These are phyloP conservation scores for Steromphala cineraria DNA, from an alignment of 2,888 invertebrate species.

Conservation along the genomic window DNA sequence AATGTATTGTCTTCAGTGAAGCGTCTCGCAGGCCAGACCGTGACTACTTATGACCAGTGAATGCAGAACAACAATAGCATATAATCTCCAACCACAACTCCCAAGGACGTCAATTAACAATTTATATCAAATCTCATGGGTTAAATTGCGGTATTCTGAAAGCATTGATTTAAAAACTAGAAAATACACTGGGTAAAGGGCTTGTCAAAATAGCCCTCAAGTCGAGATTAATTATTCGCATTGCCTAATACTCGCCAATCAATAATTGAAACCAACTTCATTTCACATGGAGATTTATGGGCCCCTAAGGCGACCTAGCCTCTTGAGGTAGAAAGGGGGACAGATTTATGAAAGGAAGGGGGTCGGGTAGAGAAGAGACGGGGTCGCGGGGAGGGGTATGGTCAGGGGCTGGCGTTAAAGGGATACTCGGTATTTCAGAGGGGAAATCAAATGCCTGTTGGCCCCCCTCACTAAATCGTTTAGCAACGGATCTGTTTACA, in stretches of 20 bases:
- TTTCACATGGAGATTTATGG: neutral
- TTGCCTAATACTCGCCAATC: neutral
- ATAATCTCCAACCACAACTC: too few species aligned
- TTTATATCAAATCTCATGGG: too few species aligned
- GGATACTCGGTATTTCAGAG: neutral
- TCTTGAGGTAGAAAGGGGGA: neutral
- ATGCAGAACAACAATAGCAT: too few species aligned
- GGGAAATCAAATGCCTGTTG: neutral
- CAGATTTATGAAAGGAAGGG: neutral
- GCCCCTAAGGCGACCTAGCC: neutral
- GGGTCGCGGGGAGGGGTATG: neutral
- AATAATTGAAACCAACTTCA: neutral
- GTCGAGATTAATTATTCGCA: neutral
- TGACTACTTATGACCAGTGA: too few species aligned
- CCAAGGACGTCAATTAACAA: too few species aligned
- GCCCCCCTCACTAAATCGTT: neutral
- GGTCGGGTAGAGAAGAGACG: neutral
- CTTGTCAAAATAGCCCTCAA: slow-evolving; percentile 14
- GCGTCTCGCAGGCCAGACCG: too few species aligned
- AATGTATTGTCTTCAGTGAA: too few species aligned
- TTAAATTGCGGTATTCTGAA: too few species aligned
- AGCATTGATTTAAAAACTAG: too few species aligned
- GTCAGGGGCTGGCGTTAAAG: neutral
- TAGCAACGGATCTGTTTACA: slow-evolving; percentile 11
- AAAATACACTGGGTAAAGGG: neutral